Evolutionary conservation across 2,113 vertebrate species (phyloP).

Genomic region (Rhea americana): DNA sequence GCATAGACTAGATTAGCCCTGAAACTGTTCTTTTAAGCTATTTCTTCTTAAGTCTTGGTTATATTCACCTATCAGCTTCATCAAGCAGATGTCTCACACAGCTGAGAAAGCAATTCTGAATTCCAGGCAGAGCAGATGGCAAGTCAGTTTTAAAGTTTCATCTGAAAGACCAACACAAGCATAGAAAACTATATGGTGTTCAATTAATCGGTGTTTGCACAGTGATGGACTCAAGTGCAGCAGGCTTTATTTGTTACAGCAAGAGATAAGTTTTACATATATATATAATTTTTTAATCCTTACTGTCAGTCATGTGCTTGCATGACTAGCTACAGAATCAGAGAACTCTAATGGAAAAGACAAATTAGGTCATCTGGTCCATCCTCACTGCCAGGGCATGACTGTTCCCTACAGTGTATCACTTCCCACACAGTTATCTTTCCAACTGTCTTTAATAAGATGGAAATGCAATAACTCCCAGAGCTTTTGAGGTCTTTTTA

Average conservation of each 20-base stretch:
- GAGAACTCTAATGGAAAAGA: slow-evolving; percentile 50
- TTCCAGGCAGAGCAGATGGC: background rate
- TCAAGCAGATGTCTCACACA: background rate
- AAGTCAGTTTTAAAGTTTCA: background rate
- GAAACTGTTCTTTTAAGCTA: background rate
- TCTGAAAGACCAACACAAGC: background rate
- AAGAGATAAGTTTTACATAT: background rate
- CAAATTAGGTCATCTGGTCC: slow-evolving; percentile 66
- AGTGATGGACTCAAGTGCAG: background rate
- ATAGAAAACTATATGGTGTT: background rate
- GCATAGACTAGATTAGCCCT: background rate
- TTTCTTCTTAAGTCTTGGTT: background rate
- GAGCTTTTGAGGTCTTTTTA: slow-evolving; percentile 16
- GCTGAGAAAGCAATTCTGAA: slow-evolving; percentile 22
- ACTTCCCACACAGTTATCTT: slow-evolving; percentile 57
- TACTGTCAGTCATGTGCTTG: slow-evolving; percentile 35
- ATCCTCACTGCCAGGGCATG: slow-evolving; percentile 55
- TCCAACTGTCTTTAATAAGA: slow-evolving; percentile 5
- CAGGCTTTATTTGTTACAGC: background rate
- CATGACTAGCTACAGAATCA: slow-evolving; percentile 16
- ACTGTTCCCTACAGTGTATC: slow-evolving; percentile 38
- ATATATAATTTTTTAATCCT: background rate
- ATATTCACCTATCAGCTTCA: background rate
- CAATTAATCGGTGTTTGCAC: background rate
- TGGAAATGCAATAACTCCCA: slow-evolving; percentile 21